Evolutionary conservation across 2,113 vertebrate species (phyloP), one percentile per base, ranked within the genome.

Genomic region (Myxocyprinus asiaticus): DNA sequence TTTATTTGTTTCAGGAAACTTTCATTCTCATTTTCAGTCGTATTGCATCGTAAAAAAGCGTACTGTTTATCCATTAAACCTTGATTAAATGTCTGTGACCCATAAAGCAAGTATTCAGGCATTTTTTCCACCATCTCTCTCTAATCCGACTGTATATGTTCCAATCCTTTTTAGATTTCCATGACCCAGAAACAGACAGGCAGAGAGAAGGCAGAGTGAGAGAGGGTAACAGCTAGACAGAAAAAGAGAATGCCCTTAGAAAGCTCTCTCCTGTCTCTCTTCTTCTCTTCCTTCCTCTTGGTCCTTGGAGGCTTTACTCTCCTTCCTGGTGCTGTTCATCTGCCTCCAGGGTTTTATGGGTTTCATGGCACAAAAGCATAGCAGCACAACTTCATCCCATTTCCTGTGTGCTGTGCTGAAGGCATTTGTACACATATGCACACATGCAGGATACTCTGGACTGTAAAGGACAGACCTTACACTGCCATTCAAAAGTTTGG

Each of bases 171-270:
- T 71, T 62, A 53, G 62, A 7, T 10, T 70, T 65, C 47, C 47
- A 15, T 81, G 82, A 81, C 79, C 78, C 75, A 84, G 79, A 84
- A 84, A 78, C 10, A 66, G 69, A 53, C 9, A 51, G 42, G 55
- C 47, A 43, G 59, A 79, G 59, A 56, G 64, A 78, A 66, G 22
- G 3, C 1, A 33, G 22, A 33, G 22, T 1, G 22, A 33, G 22
- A 3, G 22, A 33, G 22, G 22, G 22, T 63, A 67, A 75, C 85
- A 62, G 48, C 53, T 61, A 66, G 22, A 33, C 22, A 33, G 22
- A 33, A 33, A 33, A 33, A 33, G 22, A 33, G 22, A 33, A 33
- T 33, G 22, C 55, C 65, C 45, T 33, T 50, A 65, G 15, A 58
- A 67, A 71, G 44, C 51, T 10, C 14, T 80, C 62, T 76, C 22